Base-by-base conservation (phyloP, 2,888 invertebrate species). In the Imbricaverruca yamaguchii region DNA sequence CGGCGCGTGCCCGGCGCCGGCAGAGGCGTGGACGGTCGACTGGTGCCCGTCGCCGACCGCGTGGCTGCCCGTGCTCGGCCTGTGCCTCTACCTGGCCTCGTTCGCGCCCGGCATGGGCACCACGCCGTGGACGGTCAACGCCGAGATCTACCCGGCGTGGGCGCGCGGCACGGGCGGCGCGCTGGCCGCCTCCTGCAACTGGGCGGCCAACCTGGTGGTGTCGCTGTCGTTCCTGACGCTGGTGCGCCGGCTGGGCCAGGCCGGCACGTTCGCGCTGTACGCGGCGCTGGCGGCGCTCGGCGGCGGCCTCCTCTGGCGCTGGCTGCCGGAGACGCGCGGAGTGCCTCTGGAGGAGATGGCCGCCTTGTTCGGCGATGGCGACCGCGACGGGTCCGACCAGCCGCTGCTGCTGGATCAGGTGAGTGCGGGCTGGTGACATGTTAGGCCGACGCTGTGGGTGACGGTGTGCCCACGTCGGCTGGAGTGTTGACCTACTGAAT, bases 51-150 rank as follows among this genome's bases (percentile, higher is more conserved):
- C 87, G 2, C 83, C 85, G 78, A 88, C 86, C 81, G 84, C 87
- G 11, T 89, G 88, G 88, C 85, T 89, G 83, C 86, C 87, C 7
- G 85, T 89, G 21, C 80, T 86, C 0, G 89, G 89, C 6, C 85
- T 89, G 12, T 86, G 86, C 10, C 81, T 88, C 18, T 89, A 89
- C 84, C 86, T 89, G n/a, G 85, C 88, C 84, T 88, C 86, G 84
- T 89, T 89, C 86, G 88, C 89, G 39, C 88, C 89, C 83, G 89
- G 89, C 65, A 87, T 89, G 85, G 89, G 89, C 11, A 89, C 89
- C 4, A 89, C 89, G 87, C 89, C 89, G 2, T 90, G 90, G 90
- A 89, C 89, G 10, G 87, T 90, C 81, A 90, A 90, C 85, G 88
- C 89, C 8, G 90, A 90, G 85, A 89, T 90, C 81, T 90, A 89